Percentiles rank a stretch among this genome's conserved stretches.
phyloP scores from a whole-genome alignment of 2,797 vertebrate genomes.

The Silurus aristotelis region DNA sequence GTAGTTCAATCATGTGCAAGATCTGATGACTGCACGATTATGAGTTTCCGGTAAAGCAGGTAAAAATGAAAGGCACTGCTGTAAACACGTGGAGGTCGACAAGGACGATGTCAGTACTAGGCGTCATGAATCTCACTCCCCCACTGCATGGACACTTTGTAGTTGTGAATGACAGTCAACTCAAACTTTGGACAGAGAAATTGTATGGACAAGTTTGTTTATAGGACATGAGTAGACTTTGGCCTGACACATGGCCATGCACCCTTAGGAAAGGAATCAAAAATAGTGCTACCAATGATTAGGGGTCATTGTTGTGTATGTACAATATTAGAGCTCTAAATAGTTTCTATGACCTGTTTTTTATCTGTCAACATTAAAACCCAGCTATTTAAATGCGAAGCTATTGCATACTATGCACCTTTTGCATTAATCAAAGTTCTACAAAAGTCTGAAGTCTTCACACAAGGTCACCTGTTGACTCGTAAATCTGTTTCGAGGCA shows the following conservation, averaged over 20 bases:
- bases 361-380: neutral
- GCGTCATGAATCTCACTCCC: neutral
- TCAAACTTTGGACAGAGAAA: neutral
- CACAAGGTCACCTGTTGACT: conserved; percentile 31
- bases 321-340: too few relatives aligned
- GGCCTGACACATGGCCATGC: conserved; percentile 29
- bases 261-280: neutral
- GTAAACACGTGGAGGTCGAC: conserved; percentile 16
- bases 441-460: neutral
- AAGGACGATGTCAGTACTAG: neutral
- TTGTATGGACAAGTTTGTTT: neutral
- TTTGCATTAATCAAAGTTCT: too few relatives aligned
- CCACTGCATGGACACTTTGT: neutral
- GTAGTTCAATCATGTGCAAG: neutral
- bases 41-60: neutral
- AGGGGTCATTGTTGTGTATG: too few relatives aligned
- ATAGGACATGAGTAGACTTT: conserved; percentile 30
- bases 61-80: neutral
- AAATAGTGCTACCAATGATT: neutral
- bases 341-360: too few relatives aligned
- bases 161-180: neutral
- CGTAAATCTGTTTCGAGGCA: conserved; percentile 1
- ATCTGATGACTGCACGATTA: neutral
- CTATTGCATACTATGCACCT: neutral
- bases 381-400: neutral